Evolutionary conservation across 2,797 vertebrate species (phyloP), one percentile per base, ranked within the genome.

Genomic region (Acropternis orthonyx): DNA sequence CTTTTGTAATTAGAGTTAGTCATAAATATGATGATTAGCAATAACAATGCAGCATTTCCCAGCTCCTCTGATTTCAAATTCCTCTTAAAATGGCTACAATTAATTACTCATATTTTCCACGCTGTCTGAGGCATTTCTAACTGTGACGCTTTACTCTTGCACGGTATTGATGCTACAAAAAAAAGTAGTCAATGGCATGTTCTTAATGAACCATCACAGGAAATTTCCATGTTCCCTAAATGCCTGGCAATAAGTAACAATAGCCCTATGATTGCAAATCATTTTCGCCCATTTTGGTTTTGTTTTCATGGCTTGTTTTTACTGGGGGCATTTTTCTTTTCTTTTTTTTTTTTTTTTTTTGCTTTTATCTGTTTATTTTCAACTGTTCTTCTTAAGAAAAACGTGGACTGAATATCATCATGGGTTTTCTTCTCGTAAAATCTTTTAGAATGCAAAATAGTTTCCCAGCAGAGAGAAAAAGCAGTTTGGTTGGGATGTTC

Each of bases 11-110:
- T 96, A 93, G 66, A 78, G 62, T 69, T 77, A 90, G 94, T 95
- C 95, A 95, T 88, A 96, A 97, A 96, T 96, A 95, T 71, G 93
- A 94, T 95, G 89, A 96, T 96, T 92, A 95, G 86, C 85, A 96
- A 80, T 82, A 95, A 96, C 94, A 97, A 94, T 85, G 88, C 68
- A 92, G 96, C 93, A 80, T 79, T 90, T 90, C 93, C 61, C 91
- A 93, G 94, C 89, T 92, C 89, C 88, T 94, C 94, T 92, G 89
- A 93, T 95, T 96, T 94, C 41, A 14, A 91, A 86, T 63, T 92
- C 94, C 89, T 87, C 89, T 88, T 88, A 56, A 93, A 89, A 88
- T 76, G 93, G 94, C 88, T 96, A 96, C 93, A 84, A 96, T 96
- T 97, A 96, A 96, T 87, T 94, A 95, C 88, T 95, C 89, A 84